Percentiles rank a stretch among this genome's conserved stretches.
phyloP scores from a whole-genome alignment of 2,113 vertebrate species.

The Oreotrochilus melanogaster region DNA sequence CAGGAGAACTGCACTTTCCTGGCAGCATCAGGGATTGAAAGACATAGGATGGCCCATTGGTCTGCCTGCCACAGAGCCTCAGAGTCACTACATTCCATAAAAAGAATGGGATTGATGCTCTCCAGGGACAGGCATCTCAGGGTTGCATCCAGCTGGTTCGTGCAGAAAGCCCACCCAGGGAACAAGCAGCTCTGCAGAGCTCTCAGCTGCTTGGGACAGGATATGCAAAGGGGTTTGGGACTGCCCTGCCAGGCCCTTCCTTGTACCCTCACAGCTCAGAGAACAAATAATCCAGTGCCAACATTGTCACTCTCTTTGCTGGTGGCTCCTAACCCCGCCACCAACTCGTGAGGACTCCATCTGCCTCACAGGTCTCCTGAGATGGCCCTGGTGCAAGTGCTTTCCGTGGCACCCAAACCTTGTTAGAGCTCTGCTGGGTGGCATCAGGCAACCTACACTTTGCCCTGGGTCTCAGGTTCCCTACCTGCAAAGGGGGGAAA shows the following conservation, averaged over 20 bases:
- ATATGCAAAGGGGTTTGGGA: neutral
- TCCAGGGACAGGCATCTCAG: neutral
- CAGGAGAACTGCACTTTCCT: neutral
- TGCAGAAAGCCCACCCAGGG: neutral
- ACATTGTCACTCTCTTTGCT: neutral
- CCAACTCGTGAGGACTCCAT: rapidly evolving
- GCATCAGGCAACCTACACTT: neutral
- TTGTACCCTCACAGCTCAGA: neutral
- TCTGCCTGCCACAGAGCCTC: neutral
- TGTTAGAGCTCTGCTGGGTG: neutral
- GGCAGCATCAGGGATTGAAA: neutral
- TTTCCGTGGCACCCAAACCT: neutral
- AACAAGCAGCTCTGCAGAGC: rapidly evolving
- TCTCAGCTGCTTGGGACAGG: neutral
- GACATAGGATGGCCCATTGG: neutral
- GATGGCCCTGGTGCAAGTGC: neutral
- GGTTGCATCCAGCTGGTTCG: neutral
- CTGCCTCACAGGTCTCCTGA: neutral
- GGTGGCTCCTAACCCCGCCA: neutral
- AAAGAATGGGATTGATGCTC: neutral
- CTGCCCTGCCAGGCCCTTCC: neutral
- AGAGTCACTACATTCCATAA: rapidly evolving
- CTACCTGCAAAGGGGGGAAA: neutral
- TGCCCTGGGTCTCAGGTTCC: rapidly evolving
- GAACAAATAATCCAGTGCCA: neutral